phyloP scores from a whole-genome alignment of 2,797 vertebrate genomes.

The Delichon dasypus region DNA sequence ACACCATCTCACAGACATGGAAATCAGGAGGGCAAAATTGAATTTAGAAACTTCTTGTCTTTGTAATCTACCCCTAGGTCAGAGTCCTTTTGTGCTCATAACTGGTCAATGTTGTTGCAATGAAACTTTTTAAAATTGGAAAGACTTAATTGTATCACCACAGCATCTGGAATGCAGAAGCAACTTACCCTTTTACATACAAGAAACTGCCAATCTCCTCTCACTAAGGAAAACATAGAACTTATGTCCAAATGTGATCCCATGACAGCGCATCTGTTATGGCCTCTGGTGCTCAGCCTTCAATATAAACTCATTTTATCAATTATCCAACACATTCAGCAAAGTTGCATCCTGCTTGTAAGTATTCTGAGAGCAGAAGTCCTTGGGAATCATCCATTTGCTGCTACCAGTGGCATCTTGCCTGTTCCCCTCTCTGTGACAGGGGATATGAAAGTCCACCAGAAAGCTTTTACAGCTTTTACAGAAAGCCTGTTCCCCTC shows the following conservation, averaged over 20 bases:
- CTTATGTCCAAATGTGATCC: neutral
- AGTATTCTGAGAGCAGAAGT: neutral
- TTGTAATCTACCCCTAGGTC: neutral
- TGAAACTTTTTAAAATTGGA: neutral
- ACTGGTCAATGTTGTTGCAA: neutral
- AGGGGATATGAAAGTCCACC: accelerated
- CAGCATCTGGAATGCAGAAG: neutral
- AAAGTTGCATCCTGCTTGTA: neutral
- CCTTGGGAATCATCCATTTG: neutral
- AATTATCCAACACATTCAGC: neutral
- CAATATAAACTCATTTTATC: neutral
- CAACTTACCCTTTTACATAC: neutral
- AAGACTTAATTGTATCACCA: neutral
- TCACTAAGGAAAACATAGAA: neutral
- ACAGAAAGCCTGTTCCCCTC: no score
- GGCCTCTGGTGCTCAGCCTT: neutral
- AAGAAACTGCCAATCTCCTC: neutral
- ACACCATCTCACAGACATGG: neutral
- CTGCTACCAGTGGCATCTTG: neutral
- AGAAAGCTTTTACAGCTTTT: neutral
- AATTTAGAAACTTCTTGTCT: neutral
- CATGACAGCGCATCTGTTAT: accelerated
- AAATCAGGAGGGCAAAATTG: neutral
- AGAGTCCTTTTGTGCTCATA: neutral
- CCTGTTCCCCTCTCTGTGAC: neutral